Evolutionary conservation across 1,140 invertebrate species (phyloP).

Genomic region (Drosophila ogumai): DNA sequence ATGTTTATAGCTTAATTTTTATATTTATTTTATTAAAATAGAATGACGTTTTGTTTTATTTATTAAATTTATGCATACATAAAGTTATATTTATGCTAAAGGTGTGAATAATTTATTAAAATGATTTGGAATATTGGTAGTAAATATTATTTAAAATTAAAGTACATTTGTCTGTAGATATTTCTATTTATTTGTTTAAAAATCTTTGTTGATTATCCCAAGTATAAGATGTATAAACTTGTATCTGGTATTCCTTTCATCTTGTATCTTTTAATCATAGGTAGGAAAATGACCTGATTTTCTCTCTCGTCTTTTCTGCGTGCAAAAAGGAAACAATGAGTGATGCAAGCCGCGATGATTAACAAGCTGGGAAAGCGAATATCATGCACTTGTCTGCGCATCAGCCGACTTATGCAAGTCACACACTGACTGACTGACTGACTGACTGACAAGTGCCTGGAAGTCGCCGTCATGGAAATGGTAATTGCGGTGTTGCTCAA

Average conservation of each 20-base stretch:
- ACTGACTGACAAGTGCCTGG: constrained; percentile 38
- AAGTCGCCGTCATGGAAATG: constrained; percentile 33
- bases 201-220: neutral
- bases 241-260: neutral
- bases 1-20: neutral
- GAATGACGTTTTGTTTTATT: neutral
- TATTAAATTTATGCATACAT: neutral
- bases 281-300: constrained; percentile 20
- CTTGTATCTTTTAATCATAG: neutral
- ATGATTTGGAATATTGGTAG: too few relatives aligned
- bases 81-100: neutral
- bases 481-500: constrained; percentile 50
- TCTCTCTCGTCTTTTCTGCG: constrained; percentile 7
- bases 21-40: neutral
- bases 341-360: constrained; percentile 56
- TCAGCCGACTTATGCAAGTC: constrained; percentile 44
- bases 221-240: neutral
- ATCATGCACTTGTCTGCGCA: constrained; percentile 33
- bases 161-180: neutral
- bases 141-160: neutral
- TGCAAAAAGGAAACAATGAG: constrained; percentile 22
- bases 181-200: neutral
- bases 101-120: neutral
- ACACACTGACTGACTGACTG: constrained; percentile 16
- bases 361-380: constrained; percentile 55